A percentile compares a stretch with the other conserved stretches of the same genome.
These are phyloP conservation scores for Drosophila neotestacea DNA, from an alignment of 2,888 invertebrate genomes.

Conservation along the genomic window DNA sequence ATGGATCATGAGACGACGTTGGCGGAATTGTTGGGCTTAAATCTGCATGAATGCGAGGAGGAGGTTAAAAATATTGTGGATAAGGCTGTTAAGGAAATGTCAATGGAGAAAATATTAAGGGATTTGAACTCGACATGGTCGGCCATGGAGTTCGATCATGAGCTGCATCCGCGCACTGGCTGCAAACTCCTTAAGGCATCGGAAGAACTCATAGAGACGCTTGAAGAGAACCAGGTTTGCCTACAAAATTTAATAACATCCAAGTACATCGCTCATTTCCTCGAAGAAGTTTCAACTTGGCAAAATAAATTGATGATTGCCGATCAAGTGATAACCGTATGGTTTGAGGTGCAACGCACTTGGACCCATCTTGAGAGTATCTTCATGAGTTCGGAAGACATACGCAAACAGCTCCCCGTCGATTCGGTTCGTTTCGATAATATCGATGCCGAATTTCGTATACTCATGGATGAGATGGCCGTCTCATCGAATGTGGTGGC, in stretches of 20 bases:
- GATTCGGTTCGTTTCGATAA: conserved; percentile 96
- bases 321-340: conserved; percentile 95
- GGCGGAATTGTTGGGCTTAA: conserved; percentile 95
- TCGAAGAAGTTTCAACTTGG: conserved; percentile 97
- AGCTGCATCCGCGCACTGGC: conserved; percentile 94
- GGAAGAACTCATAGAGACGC: conserved; percentile 97
- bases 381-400: conserved; percentile 99
- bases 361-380: conserved; percentile 99
- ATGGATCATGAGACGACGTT: conserved; percentile 97
- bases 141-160: conserved; percentile 96
- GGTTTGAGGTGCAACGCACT: conserved; percentile 98
- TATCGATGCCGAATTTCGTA: conserved; percentile 96
- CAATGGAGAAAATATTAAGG: conserved; percentile 97
- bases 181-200: conserved; percentile 94
- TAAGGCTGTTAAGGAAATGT: conserved; percentile 99
- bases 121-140: conserved; percentile 96
- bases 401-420: conserved; percentile 95
- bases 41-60: conserved; percentile 98
- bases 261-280: conserved; percentile 97
- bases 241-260: conserved; percentile 98
- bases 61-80: conserved; percentile 99
- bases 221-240: conserved; percentile 98
- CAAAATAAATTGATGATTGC: conserved; percentile 96
- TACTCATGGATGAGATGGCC: conserved; percentile 86
- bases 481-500: conserved; percentile 91